These are phyloP conservation scores for Drosophila infuscata DNA, from an alignment of 2,888 invertebrate species.

Conservation along the genomic window DNA sequence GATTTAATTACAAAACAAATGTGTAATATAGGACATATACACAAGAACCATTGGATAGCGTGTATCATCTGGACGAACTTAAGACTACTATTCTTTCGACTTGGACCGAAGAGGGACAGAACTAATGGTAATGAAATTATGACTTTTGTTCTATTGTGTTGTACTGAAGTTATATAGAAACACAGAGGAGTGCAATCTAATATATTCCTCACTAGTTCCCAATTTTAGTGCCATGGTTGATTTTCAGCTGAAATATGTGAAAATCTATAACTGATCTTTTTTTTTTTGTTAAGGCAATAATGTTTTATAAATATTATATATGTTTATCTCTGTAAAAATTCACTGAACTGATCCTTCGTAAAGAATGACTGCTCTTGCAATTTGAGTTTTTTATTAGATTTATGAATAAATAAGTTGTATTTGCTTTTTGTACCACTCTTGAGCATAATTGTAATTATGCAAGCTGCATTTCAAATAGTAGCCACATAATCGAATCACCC, in stretches of 20 bases:
- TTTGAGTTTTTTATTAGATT: neutral
- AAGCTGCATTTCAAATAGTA: constrained; percentile 10
- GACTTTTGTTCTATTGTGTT: neutral
- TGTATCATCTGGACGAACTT: neutral
- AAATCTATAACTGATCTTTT: neutral
- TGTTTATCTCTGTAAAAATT: neutral
- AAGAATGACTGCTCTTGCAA: neutral
- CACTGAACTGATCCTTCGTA: neutral
- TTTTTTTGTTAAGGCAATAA: neutral
- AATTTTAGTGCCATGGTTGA: neutral
- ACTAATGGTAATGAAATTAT: neutral
- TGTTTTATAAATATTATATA: neutral
- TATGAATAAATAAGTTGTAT: neutral
- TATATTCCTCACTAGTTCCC: neutral
- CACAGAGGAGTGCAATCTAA: neutral
- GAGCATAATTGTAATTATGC: constrained; percentile 4
- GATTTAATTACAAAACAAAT: neutral
- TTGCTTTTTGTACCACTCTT: neutral
- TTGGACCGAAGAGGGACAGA: neutral
- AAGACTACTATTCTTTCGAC: neutral
- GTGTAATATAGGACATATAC: neutral
- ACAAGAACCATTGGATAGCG: neutral
- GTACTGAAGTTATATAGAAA: neutral
- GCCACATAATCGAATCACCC: constrained; percentile 19
- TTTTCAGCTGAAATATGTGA: neutral